phyloP scores from a whole-genome alignment of 2,113 vertebrate genomes.

The Triplophysa tibetana region DNA sequence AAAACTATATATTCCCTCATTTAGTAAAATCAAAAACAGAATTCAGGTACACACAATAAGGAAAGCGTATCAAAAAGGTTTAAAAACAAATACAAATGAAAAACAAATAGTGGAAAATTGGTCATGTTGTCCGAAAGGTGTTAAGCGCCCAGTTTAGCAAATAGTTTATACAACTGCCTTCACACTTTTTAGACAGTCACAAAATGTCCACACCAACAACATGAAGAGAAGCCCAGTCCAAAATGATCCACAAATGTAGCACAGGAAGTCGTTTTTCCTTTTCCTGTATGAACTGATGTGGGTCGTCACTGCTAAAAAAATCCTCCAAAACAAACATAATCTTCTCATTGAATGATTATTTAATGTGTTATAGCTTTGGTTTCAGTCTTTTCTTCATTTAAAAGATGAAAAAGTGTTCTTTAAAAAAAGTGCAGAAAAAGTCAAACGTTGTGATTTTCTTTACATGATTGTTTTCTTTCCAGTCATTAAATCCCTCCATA shows the following conservation, averaged over 20 bases:
- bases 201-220: not conserved
- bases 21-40: not conserved
- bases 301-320: not conserved
- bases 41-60: not conserved
- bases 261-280: not conserved
- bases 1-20: conserved; percentile 1
- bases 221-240: not conserved
- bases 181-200: conserved; percentile 16
- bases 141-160: conserved; percentile 34
- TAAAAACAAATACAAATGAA: not conserved
- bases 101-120: not conserved
- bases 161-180: conserved; percentile 21
- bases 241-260: not conserved
- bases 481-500: not conserved
- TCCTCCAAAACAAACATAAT: not conserved
- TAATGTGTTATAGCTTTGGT: not conserved
- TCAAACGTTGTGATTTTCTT: no score
- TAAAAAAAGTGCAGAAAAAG: no score
- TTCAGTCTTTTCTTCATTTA: no score
- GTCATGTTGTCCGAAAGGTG: not conserved
- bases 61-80: conserved; percentile 30
- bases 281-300: conserved; percentile 11
- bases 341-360: not conserved
- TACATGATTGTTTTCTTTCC: not conserved
- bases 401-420: no score